Evolutionary conservation across 2,113 vertebrate species (phyloP).

Genomic region (Chunga burmeisteri): DNA sequence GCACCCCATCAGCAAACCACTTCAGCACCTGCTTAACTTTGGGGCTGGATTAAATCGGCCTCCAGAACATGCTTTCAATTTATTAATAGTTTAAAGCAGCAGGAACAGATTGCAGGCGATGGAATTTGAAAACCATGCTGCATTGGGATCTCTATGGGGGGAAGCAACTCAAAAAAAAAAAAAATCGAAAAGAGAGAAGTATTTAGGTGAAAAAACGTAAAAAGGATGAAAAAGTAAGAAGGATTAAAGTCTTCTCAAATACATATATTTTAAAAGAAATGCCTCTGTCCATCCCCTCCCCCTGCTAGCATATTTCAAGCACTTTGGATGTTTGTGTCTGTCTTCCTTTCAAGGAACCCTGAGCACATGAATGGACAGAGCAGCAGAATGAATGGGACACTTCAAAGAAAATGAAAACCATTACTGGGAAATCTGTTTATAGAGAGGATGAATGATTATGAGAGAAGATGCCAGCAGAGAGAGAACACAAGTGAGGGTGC

Average conservation of each 20-base stretch:
- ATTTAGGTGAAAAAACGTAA: neutral
- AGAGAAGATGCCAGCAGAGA: slow-evolving; percentile 58
- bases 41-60: neutral
- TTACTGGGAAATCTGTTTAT: slow-evolving; percentile 75
- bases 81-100: slow-evolving; percentile 29
- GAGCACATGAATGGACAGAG: slow-evolving; percentile 56
- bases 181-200: neutral
- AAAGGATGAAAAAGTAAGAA: neutral
- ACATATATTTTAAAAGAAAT: slow-evolving; percentile 25
- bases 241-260: neutral
- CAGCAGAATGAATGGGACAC: slow-evolving; percentile 72
- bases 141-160: neutral
- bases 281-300: neutral
- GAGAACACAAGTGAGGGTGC: neutral
- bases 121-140: neutral
- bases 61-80: slow-evolving; percentile 19
- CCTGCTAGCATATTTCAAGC: slow-evolving; percentile 24
- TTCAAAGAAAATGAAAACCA: slow-evolving; percentile 75
- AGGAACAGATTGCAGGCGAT: neutral
- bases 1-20: slow-evolving; percentile 13
- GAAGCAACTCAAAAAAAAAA: neutral
- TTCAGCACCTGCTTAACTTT: slow-evolving; percentile 49
- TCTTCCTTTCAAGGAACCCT: slow-evolving; percentile 54
- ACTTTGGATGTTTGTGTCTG: slow-evolving; percentile 53
- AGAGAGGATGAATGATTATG: slow-evolving; percentile 74